Evolutionary conservation across 1,140 invertebrate species (phyloP).

Genomic region (Drosophila paulistorum): DNA sequence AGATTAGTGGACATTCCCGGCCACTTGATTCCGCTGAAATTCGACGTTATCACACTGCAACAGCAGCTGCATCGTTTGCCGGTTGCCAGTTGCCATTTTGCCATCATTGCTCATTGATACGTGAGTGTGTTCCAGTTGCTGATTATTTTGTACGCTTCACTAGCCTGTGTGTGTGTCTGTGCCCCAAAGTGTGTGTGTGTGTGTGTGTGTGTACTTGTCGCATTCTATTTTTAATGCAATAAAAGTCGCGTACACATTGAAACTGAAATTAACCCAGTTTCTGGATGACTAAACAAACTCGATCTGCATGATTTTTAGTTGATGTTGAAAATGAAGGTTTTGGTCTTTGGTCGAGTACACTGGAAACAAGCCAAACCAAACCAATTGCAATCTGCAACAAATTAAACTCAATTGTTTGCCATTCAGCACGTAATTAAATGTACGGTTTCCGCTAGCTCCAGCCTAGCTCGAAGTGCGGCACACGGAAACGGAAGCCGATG

Average conservation of each 20-base stretch:
- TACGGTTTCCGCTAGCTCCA: conserved; percentile 33
- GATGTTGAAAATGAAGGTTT: conserved; percentile 25
- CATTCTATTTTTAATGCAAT: conserved; percentile 55
- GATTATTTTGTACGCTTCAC: conserved; percentile 28
- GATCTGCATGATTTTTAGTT: conserved; percentile 12
- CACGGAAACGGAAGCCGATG: conserved; percentile 48
- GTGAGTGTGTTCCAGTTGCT: conserved; percentile 29
- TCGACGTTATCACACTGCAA: conserved; percentile 35
- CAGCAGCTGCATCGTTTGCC: conserved; percentile 11
- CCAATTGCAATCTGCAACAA: conserved; percentile 17
- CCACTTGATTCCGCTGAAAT: conserved; percentile 11
- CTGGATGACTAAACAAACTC: conserved; percentile 45
- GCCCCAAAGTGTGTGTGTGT: not conserved
- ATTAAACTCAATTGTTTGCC: conserved; percentile 52
- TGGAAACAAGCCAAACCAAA: conserved; percentile 9
- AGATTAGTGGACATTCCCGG: conserved; percentile 10
- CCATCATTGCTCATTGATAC: conserved; percentile 45
- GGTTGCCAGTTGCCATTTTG: conserved; percentile 38
- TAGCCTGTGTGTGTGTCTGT: conserved; percentile 4
- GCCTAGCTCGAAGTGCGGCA: not conserved
- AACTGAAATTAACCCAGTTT: conserved; percentile 63
- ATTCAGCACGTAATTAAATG: conserved; percentile 62
- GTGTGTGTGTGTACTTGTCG: conserved; percentile 36
- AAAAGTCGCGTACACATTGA: conserved; percentile 43
- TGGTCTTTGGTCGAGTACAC: not conserved